phyloP scores from a whole-genome alignment of 2,113 vertebrate species.

The Phrynosoma blainvillii region DNA sequence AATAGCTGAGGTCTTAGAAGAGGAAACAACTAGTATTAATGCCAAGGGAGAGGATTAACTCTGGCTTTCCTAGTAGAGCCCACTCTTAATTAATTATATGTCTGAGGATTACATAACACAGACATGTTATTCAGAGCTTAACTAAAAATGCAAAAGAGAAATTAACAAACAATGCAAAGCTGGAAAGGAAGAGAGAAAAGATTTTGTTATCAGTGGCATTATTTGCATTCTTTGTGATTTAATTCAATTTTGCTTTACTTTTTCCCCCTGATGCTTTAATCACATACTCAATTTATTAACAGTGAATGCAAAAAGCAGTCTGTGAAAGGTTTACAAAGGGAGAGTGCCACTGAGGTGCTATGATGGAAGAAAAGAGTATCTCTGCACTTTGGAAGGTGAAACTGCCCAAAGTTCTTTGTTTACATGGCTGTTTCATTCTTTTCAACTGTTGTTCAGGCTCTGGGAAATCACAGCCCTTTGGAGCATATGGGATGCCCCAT shows the following conservation, averaged over 20 bases:
- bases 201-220: conserved; percentile 32
- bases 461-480: not conserved
- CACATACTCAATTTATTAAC: conserved; percentile 17
- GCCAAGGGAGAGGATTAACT: conserved; percentile 40
- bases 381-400: not conserved
- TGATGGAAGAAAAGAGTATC: not conserved
- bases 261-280: conserved; percentile 5
- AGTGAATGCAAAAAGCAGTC: conserved; percentile 1
- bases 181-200: conserved; percentile 20
- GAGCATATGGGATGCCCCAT: not conserved
- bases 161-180: conserved; percentile 11
- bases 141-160: conserved; percentile 31
- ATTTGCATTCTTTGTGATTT: conserved; percentile 30
- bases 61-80: conserved; percentile 26
- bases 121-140: conserved; percentile 37
- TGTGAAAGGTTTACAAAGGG: conserved; percentile 18
- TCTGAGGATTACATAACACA: conserved; percentile 39
- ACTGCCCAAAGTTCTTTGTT: not conserved
- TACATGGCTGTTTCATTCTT: not conserved
- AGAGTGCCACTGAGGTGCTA: conserved; percentile 1
- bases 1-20: conserved; percentile 27
- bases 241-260: conserved; percentile 2
- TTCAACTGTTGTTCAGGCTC: not conserved
- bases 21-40: conserved; percentile 34
- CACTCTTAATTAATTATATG: conserved; percentile 42